Conservation (phyloP, 2,113 vertebrate species). For the Gobio gobio region DNA sequence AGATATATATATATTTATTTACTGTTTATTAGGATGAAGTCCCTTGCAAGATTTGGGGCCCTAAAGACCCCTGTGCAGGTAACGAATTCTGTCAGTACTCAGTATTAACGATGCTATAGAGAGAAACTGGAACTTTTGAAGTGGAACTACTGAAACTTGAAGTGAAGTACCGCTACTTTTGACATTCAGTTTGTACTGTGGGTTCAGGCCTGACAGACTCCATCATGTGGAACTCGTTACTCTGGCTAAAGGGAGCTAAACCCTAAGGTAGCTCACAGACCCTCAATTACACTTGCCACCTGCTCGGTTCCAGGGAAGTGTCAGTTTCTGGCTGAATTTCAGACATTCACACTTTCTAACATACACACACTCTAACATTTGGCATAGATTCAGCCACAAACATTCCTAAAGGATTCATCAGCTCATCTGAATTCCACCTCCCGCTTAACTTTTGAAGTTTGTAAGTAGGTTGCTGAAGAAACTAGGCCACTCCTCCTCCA, state of each 20-base stretch:
- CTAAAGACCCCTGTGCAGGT: not conserved
- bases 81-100: not conserved
- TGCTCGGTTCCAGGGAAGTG: constrained; percentile 18
- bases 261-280: constrained; percentile 1
- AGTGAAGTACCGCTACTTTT: constrained; percentile 2
- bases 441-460: constrained; percentile 61
- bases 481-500: constrained; percentile 58
- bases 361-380: constrained; percentile 46
- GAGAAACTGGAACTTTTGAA: not conserved
- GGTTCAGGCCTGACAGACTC: not conserved
- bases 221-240: not conserved
- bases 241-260: constrained; percentile 25
- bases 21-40: not conserved
- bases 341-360: not conserved
- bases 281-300: constrained; percentile 16
- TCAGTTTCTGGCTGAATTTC: constrained; percentile 43
- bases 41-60: not conserved
- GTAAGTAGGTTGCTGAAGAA: constrained; percentile 61
- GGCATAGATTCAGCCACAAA: constrained; percentile 57
- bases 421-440: constrained; percentile 58
- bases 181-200: not conserved
- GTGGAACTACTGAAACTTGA: not conserved
- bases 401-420: constrained; percentile 59
- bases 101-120: not conserved
- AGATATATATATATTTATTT: too few relatives aligned